Conservation (phyloP, 2,113 vertebrate species). For the Tylochromis polylepis region DNA sequence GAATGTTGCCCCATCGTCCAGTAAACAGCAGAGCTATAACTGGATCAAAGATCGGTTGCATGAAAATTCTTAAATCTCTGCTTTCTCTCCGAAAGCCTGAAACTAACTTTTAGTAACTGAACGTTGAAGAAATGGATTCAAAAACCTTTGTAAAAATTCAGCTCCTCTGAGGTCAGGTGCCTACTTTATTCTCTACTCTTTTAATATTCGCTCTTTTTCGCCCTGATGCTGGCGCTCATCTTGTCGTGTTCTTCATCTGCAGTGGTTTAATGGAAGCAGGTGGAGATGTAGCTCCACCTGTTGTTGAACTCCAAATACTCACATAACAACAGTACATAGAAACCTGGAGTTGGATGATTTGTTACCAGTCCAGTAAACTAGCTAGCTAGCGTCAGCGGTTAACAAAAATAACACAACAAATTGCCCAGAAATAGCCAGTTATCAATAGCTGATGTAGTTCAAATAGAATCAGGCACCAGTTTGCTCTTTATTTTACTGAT, state of each 20-base stretch:
- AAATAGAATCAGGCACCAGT: background rate
- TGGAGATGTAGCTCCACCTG: background rate
- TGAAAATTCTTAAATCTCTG: background rate
- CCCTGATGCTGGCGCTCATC: no score
- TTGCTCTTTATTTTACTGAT: background rate
- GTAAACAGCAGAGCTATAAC: background rate
- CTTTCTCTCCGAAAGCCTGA: background rate
- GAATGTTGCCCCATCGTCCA: background rate
- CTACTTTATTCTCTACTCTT: background rate
- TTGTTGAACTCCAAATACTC: background rate
- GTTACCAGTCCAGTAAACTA: background rate
- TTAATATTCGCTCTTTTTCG: accelerated
- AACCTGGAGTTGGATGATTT: background rate
- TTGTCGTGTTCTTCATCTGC: background rate
- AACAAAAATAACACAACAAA: background rate
- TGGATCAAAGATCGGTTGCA: background rate
- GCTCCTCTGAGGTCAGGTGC: background rate
- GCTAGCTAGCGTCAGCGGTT: background rate
- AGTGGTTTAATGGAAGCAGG: background rate
- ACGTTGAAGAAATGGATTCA: background rate
- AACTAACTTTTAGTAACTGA: background rate
- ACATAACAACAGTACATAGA: background rate
- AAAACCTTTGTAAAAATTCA: background rate
- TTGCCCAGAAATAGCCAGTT: background rate
- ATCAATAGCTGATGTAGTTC: background rate